Evolutionary conservation across 2,888 invertebrate species (phyloP), one percentile per base, ranked within the genome.

Genomic region (Drosophila hawaiiensis): DNA sequence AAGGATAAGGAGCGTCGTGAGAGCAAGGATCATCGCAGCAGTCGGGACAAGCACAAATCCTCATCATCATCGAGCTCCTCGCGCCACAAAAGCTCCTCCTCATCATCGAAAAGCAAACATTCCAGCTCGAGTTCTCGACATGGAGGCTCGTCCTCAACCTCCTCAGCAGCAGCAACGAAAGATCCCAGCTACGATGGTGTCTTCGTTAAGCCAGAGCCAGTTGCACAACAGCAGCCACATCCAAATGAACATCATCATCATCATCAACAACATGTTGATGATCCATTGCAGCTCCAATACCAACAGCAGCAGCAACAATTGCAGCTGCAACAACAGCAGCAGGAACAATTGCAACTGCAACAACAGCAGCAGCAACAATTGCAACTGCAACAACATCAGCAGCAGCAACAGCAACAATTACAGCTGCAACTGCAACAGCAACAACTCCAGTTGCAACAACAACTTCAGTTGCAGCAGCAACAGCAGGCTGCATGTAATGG

Each of bases 1-100:
- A 93, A 91, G 69, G 93, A 93, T 66, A 93, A 92, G 59, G 91
- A 95, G 10, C 86, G 92, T 94, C 91, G 94, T 67, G 94, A 94
- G 9, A 25, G 47, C 78, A 90, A 83, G 50, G 94, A 91, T 68
- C 91, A 89, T 47, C 92, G 93, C 58, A 91, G 91, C 39, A 93
- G 93, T 72, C 94, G 94, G 50, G 91, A 91, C 72, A 94, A 93
- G 71, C 93, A 94, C 82, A 91, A 91, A 71, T 90, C 91, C 14
- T 91, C 91, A 19, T 89, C 92, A 4, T 80, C 78, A 25, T 80
- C 79, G 52, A 82, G 79, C 47, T 80, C 79, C 33, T 78, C 79
- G 25, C 79, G 79, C 49, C 90, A 84, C 61, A 84, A 84, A 73
- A 73, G 88, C 75, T 90, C 92, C 1, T 91, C 92, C 75, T 93